phyloP scores from a whole-genome alignment of 2,797 vertebrate species.

The Sebastes taczanowskii region DNA sequence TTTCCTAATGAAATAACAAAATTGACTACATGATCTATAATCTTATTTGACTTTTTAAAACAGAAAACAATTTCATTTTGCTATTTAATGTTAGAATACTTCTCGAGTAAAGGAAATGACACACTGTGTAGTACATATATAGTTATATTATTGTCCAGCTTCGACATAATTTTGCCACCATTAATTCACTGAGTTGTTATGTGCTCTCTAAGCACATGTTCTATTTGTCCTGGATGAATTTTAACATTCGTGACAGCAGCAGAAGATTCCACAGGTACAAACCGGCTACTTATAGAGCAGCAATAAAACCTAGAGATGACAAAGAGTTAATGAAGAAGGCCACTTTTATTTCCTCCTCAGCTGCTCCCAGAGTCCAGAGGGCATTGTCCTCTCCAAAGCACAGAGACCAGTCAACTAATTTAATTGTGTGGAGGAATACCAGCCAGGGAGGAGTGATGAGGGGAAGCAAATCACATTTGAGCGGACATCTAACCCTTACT shows the following conservation, averaged over 20 bases:
- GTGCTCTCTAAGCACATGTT: not conserved
- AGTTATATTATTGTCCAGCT: not conserved
- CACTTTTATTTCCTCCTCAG: conserved; percentile 52
- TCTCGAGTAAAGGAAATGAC: not conserved
- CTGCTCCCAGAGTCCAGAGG: conserved; percentile 53
- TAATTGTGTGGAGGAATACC: conserved; percentile 53
- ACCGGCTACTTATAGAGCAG: not conserved
- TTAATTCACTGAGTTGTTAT: not conserved
- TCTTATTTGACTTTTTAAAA: not conserved
- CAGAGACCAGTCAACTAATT: conserved; percentile 54
- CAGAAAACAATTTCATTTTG: not conserved
- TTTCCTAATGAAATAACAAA: not conserved
- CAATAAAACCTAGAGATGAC: conserved; percentile 20
- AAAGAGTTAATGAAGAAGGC: conserved; percentile 36
- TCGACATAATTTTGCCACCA: not conserved
- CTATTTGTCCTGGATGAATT: not conserved
- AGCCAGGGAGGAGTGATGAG: conserved; percentile 38
- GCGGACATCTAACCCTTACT: conserved; percentile 34
- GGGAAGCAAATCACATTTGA: conserved; percentile 56
- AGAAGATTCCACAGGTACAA: not conserved
- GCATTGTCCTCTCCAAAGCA: conserved; percentile 48
- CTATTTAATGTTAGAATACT: not conserved
- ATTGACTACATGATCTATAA: not conserved
- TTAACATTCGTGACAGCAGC: not conserved
- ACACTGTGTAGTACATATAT: not conserved